A percentile compares a stretch with the other conserved stretches of the same genome.
phyloP scores from a whole-genome alignment of 2,113 vertebrate genomes.

The Oenanthe melanoleuca region DNA sequence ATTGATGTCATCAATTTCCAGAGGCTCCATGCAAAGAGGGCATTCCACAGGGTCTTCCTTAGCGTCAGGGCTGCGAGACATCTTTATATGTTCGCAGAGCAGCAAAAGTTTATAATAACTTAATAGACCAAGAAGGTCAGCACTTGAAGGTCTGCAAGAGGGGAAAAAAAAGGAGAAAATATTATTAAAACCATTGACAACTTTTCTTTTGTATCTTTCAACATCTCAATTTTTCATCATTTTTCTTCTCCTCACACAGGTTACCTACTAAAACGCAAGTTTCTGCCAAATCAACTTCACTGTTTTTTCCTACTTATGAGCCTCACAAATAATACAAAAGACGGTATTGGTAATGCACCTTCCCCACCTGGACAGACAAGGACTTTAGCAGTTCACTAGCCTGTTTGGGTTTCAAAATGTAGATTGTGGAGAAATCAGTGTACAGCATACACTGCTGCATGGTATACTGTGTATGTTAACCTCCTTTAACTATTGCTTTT shows the following conservation, averaged over 20 bases:
- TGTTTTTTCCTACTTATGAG: neutral
- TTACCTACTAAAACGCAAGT: neutral
- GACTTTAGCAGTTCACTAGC: neutral
- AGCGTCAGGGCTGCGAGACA: slow-evolving; percentile 98
- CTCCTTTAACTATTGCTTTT: neutral
- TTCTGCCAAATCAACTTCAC: neutral
- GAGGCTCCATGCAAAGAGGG: slow-evolving; percentile 98
- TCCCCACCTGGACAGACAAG: neutral
- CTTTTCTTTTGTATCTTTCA: neutral
- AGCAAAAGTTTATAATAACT: slow-evolving; percentile 85
- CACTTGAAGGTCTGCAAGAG: slow-evolving; percentile 70
- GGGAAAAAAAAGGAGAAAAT: neutral
- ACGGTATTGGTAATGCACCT: neutral
- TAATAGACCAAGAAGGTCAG: slow-evolving; percentile 74
- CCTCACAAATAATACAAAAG: neutral
- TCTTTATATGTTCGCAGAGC: slow-evolving; percentile 80
- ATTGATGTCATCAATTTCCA: slow-evolving; percentile 99
- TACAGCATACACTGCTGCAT: neutral
- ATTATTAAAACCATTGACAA: neutral
- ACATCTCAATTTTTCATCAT: neutral
- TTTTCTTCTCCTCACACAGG: neutral
- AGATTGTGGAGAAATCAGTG: neutral
- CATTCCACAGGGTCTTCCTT: slow-evolving; percentile 99
- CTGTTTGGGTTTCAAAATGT: neutral
- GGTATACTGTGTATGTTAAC: neutral